These are phyloP conservation scores for Pterois miles DNA, from an alignment of 2,797 vertebrate genomes.

Conservation along the genomic window DNA sequence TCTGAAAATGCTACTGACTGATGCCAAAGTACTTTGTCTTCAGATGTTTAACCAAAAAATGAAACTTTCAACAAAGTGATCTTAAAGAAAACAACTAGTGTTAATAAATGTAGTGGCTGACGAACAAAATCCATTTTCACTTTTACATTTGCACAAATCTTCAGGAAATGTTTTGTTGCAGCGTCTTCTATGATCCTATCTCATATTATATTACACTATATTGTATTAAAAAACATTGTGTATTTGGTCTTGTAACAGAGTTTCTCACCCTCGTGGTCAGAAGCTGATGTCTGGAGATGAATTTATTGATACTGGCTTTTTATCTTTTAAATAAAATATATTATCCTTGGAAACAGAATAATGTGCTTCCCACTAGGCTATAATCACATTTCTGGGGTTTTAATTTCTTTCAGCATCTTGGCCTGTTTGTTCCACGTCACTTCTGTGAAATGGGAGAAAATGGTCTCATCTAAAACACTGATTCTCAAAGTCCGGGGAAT, in stretches of 20 bases:
- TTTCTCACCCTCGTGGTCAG: not conserved
- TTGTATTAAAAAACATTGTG: not conserved
- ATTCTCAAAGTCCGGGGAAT: too few relatives aligned
- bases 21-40: slow-evolving; percentile 3
- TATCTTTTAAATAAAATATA: slow-evolving; percentile 1
- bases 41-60: not conserved
- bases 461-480: not conserved
- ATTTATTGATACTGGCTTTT: not conserved
- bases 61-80: not conserved
- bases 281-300: not conserved
- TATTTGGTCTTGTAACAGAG: not conserved
- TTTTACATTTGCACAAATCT: slow-evolving; percentile 38
- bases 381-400: not conserved
- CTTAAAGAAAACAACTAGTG: slow-evolving; percentile 23
- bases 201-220: not conserved
- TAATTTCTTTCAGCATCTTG: not conserved
- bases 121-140: slow-evolving; percentile 11
- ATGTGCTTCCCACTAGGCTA: not conserved
- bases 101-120: slow-evolving; percentile 1
- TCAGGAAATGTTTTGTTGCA: not conserved
- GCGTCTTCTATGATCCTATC: not conserved
- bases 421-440: not conserved
- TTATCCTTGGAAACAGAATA: not conserved
- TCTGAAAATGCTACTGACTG: slow-evolving; percentile 13
- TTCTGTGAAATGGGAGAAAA: not conserved